Evolutionary conservation across 2,797 vertebrate species (phyloP).

Genomic region (Danionella dracula): DNA sequence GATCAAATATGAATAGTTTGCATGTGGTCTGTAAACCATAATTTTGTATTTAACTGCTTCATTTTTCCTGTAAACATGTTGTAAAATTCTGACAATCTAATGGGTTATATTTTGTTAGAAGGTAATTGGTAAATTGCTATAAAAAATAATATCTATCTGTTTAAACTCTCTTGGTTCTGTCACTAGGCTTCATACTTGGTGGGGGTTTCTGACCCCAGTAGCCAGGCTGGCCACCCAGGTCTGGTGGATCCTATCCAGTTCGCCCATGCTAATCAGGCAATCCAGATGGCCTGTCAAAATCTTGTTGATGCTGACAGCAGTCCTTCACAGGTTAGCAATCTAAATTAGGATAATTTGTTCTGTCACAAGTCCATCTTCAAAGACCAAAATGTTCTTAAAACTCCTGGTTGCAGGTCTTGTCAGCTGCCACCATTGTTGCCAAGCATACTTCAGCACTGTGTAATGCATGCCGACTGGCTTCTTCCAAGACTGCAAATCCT

Average conservation of each 20-base stretch:
- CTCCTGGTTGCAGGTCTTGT: constrained; percentile 74
- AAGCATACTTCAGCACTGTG: constrained; percentile 96
- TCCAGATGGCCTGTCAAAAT: constrained; percentile 97
- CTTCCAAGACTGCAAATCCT: constrained; percentile 91
- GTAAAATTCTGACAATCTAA: too few relatives aligned
- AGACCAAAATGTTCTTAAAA: not conserved
- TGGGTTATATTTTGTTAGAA: too few relatives aligned
- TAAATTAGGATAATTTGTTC: not conserved
- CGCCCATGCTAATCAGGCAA: constrained; percentile 91
- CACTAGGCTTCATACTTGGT: constrained; percentile 90
- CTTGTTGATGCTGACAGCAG: constrained; percentile 91
- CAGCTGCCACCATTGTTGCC: constrained; percentile 92
- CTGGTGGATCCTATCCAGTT: constrained; percentile 96
- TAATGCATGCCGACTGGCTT: constrained; percentile 92
- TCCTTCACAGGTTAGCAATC: constrained; percentile 82
- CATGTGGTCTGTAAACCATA: too few relatives aligned
- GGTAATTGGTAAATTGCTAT: too few relatives aligned
- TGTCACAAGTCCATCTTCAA: not conserved
- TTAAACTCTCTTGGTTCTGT: not conserved
- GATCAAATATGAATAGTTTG: too few relatives aligned
- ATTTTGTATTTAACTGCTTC: too few relatives aligned
- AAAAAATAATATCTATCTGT: too few relatives aligned
- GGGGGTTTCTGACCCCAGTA: constrained; percentile 92
- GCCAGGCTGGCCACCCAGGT: constrained; percentile 91
- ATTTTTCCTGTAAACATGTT: too few relatives aligned